Base-by-base conservation (phyloP, 2,113 vertebrate genomes). In the Phaethon lepturus region DNA sequence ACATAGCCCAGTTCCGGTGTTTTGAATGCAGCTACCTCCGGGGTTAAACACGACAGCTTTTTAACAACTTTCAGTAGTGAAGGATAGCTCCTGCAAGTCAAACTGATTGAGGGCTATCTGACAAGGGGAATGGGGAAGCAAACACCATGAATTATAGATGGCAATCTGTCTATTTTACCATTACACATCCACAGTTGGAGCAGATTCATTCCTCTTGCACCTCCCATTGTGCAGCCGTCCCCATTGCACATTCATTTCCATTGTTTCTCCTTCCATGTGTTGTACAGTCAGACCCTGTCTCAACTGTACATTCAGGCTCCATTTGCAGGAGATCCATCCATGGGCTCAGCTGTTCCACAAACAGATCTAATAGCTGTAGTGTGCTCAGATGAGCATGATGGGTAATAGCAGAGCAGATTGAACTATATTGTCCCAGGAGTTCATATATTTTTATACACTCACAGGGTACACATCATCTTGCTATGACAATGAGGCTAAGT, bases 361-460 rank as follows among this genome's bases (percentile, higher is more conserved):
- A 93, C 80, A 96, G 95, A 97, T 90, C 96, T 97, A 97, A 97
- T 97, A 97, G 97, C 90, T 95, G 90, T 95, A 92, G 95, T 95
- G 88, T 97, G 96, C 96, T 96, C 95, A 97, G 86, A 97, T 96
- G 84, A 96, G 95, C 94, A 95, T 91, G 95, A 95, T 96, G 96
- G 97, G 97, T 97, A 98, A 97, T 96, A 97, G 97, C 93, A 90
- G 90, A 97, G 94, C 96, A 97, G 94, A 96, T 95, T 98, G 96
- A 97, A 96, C 96, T 97, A 93, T 97, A 96, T 95, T 95, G 96
- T 97, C 97, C 97, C 95, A 95, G 97, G 96, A 98, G 97, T 97
- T 97, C 96, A 98, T 97, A 97, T 98, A 97, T 98, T 98, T 98
- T 97, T 97, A 96, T 97, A 97, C 97, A 97, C 97, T 98, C 74